Evolutionary conservation across 2,113 vertebrate species (phyloP).

Genomic region (Piaya cayana): DNA sequence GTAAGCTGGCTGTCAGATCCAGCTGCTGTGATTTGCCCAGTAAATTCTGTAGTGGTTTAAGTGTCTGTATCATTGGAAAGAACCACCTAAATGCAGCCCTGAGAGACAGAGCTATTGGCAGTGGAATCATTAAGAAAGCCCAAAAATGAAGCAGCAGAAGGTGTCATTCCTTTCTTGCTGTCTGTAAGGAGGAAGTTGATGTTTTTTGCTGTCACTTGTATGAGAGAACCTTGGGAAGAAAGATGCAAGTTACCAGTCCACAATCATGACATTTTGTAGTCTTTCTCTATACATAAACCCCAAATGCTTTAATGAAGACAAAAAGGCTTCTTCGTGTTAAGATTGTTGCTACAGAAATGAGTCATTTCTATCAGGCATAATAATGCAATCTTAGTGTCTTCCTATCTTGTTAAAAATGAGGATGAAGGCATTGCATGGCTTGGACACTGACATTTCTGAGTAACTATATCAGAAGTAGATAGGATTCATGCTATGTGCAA

Average conservation of each 20-base stretch:
- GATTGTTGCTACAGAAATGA: neutral
- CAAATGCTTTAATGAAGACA: neutral
- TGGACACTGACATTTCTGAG: neutral
- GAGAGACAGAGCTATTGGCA: neutral
- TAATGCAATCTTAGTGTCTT: neutral
- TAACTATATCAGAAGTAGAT: accelerated
- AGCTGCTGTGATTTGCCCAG: neutral
- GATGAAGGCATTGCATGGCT: accelerated
- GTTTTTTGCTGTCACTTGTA: neutral
- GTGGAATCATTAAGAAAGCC: neutral
- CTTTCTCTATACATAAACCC: neutral
- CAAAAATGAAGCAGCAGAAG: neutral
- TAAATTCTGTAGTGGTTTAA: neutral
- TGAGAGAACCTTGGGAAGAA: neutral
- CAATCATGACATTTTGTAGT: neutral
- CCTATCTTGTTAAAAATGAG: neutral
- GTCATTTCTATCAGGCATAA: neutral
- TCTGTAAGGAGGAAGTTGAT: neutral
- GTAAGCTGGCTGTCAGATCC: neutral
- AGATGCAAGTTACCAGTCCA: neutral
- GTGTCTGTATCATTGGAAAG: neutral
- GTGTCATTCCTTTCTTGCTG: neutral
- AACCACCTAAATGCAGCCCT: neutral
- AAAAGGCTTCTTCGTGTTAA: neutral
- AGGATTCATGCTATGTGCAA: neutral